Conservation (phyloP, 2,797 vertebrate species). For the Hylomyscus alleni region DNA sequence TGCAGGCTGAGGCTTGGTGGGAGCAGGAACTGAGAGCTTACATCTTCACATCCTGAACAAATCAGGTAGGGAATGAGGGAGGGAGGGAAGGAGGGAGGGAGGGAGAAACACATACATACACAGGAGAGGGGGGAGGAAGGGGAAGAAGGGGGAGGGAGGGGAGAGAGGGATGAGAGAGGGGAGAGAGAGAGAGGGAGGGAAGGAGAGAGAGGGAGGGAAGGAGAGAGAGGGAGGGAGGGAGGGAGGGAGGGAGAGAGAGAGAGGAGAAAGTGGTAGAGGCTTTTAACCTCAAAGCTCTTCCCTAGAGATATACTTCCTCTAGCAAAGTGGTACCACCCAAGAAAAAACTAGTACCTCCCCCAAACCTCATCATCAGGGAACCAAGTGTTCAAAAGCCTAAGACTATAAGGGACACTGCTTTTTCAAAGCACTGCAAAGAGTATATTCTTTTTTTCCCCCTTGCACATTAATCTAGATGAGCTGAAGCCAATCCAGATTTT, state of each 20-base stretch:
- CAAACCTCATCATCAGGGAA: background rate
- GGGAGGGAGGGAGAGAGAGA: background rate
- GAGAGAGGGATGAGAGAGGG: background rate
- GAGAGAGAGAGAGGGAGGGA: background rate
- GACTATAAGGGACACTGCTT: background rate
- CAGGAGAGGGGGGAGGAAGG: background rate
- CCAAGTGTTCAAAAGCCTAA: background rate
- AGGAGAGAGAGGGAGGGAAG: background rate
- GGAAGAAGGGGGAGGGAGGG: rapidly evolving
- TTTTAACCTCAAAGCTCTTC: background rate
- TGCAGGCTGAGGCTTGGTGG: background rate
- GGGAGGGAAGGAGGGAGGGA: background rate
- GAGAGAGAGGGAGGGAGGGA: background rate
- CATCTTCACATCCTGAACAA: background rate
- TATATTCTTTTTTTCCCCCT: background rate
- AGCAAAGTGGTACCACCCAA: background rate
- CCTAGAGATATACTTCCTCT: background rate
- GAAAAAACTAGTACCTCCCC: background rate
- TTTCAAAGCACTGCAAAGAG: background rate
- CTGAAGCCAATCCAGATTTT: background rate
- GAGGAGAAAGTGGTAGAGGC: no score
- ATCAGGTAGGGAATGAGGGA: background rate
- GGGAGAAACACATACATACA: no score
- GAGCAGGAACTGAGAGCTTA: background rate
- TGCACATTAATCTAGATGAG: background rate